Evolutionary conservation across 2,888 invertebrate species (phyloP), one percentile per base, ranked within the genome.

Genomic region (Heliconius aoede): DNA sequence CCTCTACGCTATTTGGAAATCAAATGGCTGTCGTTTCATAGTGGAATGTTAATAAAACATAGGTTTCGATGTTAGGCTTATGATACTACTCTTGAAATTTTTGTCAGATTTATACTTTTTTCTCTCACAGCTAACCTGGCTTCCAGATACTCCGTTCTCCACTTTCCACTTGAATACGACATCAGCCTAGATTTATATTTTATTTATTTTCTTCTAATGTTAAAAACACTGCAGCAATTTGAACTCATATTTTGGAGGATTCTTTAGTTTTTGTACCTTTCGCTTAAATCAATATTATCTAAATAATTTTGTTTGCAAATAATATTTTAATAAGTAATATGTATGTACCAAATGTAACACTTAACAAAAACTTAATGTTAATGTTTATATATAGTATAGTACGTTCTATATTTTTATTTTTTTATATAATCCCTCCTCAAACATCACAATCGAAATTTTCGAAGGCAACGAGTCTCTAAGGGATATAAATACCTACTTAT

Each of bases 341-440:
- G 72, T 76, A 40, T 58, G 72, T 76, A 76, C 64, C 28, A 8
- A 36, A 18, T 51, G 3, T 55, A 21, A 76, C 9, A 64, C 75
- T 36, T 32, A 64, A 65, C 71, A 32, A 40, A 58, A 71, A 2
- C 51, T 76, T 15, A 26, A 69, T 40, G 28, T 75, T 36, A 55
- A n/a, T 24, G 28, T n/a, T 30, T 15, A 24, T 71, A n/a, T n/a
- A n/a, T n/a, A n/a, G n/a, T 64, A 15, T 7, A n/a, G 55, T 72
- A 76, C 75, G 58, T 36, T 30, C 24, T 46, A 26, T 28, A 21
- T 72, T 11, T 5, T 13, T 5, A 4, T 26, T 3, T 15, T 67
- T 61, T 58, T 8, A 55, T 89, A 1, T 91, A 82, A 91, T 91
- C 91, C 91, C 89, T 84, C 88, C 90, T 91, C 90, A 91, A 91